Evolutionary conservation across 2,888 invertebrate species (phyloP), one percentile per base, ranked within the genome.

Genomic region (Cryptophagus acutangulus): DNA sequence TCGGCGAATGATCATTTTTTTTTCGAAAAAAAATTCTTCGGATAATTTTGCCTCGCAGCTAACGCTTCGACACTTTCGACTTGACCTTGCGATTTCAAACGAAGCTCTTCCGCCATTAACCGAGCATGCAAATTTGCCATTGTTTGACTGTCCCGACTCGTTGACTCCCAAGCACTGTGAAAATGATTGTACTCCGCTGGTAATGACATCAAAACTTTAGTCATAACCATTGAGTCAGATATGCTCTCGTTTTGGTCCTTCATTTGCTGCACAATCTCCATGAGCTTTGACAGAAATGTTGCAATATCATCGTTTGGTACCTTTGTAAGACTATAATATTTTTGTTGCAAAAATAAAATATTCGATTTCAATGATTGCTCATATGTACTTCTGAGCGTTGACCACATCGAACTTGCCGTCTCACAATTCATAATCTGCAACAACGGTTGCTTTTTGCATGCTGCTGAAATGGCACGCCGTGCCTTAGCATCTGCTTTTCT

Each of bases 111-210:
- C 16, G 51, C 37, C 14, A 49, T 40, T 17, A 57, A 33, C 16
- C 54, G 26, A 12, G 26, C 26, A 26, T n/a, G n/a, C 12, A 26
- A 26, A 4, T 26, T 13, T n/a, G n/a, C 12, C 9, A 58, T 20
- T 1, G 40, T 54, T 40, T 48, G 42, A 5, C 56, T 42, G 1
- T 40, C 33, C 8, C 34, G 35, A 2, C 40, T 33, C n/a, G 49
- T 50, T 2, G 52, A 53, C 36, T 58, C 54, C 53, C 53, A 56
- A 15, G 49, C 63, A 1, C 61, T 61, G 1, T 62, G 40, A 41
- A 65, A 67, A 51, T 66, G 60, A 33, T 55, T 60, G 20, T 57
- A 62, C 2, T 47, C 17, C 1, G 59, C 59, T n/a, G 62, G 61
- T 10, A 62, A 40, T 1, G 54, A 54, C 52, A 61, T 59, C 17